These are phyloP conservation scores for Tetanocera ferruginea DNA, from an alignment of 2,888 invertebrate species.

Conservation along the genomic window DNA sequence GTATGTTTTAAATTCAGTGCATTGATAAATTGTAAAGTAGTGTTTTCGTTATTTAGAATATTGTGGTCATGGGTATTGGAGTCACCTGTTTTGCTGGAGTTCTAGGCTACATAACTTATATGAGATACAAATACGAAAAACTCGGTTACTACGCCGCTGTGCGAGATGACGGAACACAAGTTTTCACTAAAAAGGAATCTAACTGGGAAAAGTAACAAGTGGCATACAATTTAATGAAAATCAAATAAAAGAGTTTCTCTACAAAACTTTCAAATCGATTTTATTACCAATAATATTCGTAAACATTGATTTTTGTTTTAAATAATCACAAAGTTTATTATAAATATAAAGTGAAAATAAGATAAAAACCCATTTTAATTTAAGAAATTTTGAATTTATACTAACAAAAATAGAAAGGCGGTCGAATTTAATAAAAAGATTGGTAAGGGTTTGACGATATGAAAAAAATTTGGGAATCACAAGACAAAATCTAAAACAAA, in stretches of 20 bases:
- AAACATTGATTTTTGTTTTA: slow-evolving; percentile 40
- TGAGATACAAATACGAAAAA: slow-evolving; percentile 84
- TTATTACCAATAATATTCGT: slow-evolving; percentile 36
- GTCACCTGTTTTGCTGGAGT: slow-evolving; percentile 81
- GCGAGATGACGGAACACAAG: slow-evolving; percentile 82
- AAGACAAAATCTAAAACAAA: background rate
- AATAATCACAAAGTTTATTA: slow-evolving; percentile 60
- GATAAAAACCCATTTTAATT: slow-evolving; percentile 32
- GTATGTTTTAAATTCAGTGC: slow-evolving; percentile 73
- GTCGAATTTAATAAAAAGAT: slow-evolving; percentile 19
- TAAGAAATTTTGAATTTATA: slow-evolving; percentile 45
- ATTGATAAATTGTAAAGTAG: background rate
- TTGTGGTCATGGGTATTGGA: slow-evolving; percentile 86
- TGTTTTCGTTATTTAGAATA: slow-evolving; percentile 76
- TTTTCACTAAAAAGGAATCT: slow-evolving; percentile 81
- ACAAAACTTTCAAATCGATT: slow-evolving; percentile 15
- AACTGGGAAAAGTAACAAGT: slow-evolving; percentile 76
- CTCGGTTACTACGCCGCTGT: slow-evolving; percentile 86
- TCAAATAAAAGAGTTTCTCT: background rate
- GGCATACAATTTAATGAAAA: background rate
- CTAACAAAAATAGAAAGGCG: slow-evolving; percentile 9
- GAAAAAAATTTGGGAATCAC: background rate
- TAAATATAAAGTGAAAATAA: slow-evolving; percentile 35
- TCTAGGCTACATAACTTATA: slow-evolving; percentile 86
- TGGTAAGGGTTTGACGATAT: background rate